Conservation (phyloP, 2,797 vertebrate species). For the Helarctos malayanus region DNA sequence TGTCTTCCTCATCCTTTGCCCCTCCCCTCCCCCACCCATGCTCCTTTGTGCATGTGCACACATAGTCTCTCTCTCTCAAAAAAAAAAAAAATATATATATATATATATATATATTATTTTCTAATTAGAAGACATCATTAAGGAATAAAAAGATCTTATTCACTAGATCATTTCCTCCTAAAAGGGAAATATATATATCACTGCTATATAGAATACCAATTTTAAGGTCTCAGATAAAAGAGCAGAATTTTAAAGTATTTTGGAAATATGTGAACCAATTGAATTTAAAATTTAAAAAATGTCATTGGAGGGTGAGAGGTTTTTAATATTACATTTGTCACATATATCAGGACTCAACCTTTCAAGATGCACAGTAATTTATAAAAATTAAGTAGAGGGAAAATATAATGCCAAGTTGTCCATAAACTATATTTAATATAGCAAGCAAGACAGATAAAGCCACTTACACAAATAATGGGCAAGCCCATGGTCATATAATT, state of each 20-base stretch:
- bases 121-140: slow-evolving; percentile 59
- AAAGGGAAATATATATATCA: slow-evolving; percentile 46
- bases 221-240: slow-evolving; percentile 17
- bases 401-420: slow-evolving; percentile 26
- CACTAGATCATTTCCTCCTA: not conserved
- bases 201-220: not conserved
- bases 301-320: not conserved
- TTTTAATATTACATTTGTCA: slow-evolving; percentile 27
- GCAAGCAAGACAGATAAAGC: slow-evolving; percentile 39
- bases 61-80: not conserved
- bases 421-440: slow-evolving; percentile 55
- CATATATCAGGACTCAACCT: not conserved
- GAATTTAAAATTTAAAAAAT: slow-evolving; percentile 48
- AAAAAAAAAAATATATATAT: too few relatives aligned
- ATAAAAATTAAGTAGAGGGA: slow-evolving; percentile 7
- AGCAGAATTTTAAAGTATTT: not conserved
- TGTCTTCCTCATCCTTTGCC: not conserved
- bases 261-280: not conserved
- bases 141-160: slow-evolving; percentile 30
- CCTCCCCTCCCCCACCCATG: too few relatives aligned
- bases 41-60: not conserved
- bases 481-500: slow-evolving; percentile 52
- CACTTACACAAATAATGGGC: slow-evolving; percentile 14
- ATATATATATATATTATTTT: not conserved
- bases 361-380: slow-evolving; percentile 18